A percentile compares a stretch with the other conserved stretches of the same genome.
These are phyloP conservation scores for Sebastes fasciatus DNA, from an alignment of 2,113 vertebrate genomes.

Conservation along the genomic window DNA sequence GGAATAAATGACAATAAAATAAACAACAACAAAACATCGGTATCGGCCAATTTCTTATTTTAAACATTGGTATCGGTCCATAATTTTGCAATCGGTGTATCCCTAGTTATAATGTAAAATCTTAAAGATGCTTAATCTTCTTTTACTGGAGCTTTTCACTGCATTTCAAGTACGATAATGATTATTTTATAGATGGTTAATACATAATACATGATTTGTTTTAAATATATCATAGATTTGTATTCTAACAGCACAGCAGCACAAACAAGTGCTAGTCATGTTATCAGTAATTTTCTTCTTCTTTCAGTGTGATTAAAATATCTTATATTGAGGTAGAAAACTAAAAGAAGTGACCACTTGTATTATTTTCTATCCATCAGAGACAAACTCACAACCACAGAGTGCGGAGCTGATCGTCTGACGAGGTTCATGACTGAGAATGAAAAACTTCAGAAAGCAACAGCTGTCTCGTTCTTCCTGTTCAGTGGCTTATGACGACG, in stretches of 20 bases:
- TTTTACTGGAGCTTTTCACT: neutral
- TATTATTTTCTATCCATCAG: constrained; percentile 33
- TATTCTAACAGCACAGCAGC: neutral
- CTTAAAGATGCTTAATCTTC: too few relatives aligned
- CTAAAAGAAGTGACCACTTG: neutral
- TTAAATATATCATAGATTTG: neutral
- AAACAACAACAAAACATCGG: too few relatives aligned
- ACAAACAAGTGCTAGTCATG: neutral
- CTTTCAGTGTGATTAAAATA: neutral
- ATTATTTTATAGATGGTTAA: neutral
- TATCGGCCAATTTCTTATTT: too few relatives aligned
- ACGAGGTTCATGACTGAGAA: neutral
- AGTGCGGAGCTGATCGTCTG: constrained; percentile 37
- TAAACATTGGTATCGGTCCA: too few relatives aligned
- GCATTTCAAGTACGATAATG: neutral
- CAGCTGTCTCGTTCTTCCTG: neutral
- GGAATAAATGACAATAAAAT: too few relatives aligned
- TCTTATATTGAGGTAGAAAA: neutral
- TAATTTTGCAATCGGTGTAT: too few relatives aligned
- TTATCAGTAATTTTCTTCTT: neutral
- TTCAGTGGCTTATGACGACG: neutral
- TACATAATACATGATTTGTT: neutral
- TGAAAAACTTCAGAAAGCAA: neutral
- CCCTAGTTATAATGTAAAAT: too few relatives aligned
- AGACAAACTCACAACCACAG: neutral